Evolutionary conservation across 2,113 vertebrate genomes (phyloP), one percentile per base, ranked within the genome.

Genomic region (Porphyrio hochstetteri): DNA sequence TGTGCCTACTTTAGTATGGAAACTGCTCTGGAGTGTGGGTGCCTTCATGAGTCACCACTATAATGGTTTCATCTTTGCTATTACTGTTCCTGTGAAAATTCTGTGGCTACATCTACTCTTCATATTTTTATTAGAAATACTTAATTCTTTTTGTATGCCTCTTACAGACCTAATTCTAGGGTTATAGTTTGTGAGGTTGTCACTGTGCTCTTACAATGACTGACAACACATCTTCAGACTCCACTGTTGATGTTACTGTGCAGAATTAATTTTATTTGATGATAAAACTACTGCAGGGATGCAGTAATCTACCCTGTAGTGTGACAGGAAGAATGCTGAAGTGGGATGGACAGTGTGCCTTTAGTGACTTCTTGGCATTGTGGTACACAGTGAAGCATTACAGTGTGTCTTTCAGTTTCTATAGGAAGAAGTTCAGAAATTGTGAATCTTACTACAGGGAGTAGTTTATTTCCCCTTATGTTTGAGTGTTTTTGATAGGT

Each of bases 401-500:
- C 13, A 42, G 21, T 78, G 50, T 55, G n/a, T 38, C 71, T 38
- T 42, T 42, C 33, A 20, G 0, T 61, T 88, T 76, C 60, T 87
- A 1, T 11, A 85, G 87, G 15, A 76, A 90, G 13, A 50, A 90
- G 55, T 63, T 89, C 31, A 82, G 75, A 81, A 94, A 57, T 86
- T 68, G 31, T 60, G 60, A 63, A 11, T 79, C 28, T 93, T 84
- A 92, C 25, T 91, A 76, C 92, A 92, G 61, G 36, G 52, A 92
- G 83, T 69, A 82, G 79, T 86, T 96, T 88, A 38, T 82, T 89
- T 91, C 52, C 31, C 68, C 92, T 95, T 82, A 92, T 56, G 31
- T 92, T 89, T 92, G 91, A 63, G 65, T 96, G 93, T 95, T 89
- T 95, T 94, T 81, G 59, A 84, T 90, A 99, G 99, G 98, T 86